These are phyloP conservation scores for Acipenser transmontanus DNA, from an alignment of 2,797 vertebrate species.

Conservation along the genomic window DNA sequence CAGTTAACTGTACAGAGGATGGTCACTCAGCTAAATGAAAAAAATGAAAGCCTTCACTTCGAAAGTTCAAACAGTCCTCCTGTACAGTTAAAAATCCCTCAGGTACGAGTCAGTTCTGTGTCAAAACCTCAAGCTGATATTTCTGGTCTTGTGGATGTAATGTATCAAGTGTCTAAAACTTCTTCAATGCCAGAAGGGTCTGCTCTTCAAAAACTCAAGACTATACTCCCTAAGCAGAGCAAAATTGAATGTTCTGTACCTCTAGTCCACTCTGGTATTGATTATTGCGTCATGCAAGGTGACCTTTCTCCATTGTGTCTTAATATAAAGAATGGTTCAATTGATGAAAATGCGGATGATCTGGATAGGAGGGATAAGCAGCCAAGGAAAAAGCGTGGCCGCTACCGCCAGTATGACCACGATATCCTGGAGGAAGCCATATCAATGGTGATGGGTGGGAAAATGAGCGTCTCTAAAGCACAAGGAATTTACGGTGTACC, in stretches of 20 bases:
- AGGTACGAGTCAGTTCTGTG: constrained; percentile 82
- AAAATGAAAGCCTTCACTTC: constrained; percentile 67
- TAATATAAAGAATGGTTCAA: constrained; percentile 82
- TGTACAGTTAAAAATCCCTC: constrained; percentile 93
- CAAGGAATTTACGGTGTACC: constrained; percentile 96
- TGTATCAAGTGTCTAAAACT: constrained; percentile 80
- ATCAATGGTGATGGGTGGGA: constrained; percentile 91
- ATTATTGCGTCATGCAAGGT: constrained; percentile 74
- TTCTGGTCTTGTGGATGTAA: constrained; percentile 75
- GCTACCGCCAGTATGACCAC: constrained; percentile 95
- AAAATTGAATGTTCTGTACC: constrained; percentile 75
- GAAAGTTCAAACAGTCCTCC: constrained; percentile 64
- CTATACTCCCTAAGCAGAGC: constrained; percentile 80
- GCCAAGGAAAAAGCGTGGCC: constrained; percentile 93
- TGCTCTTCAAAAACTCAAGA: constrained; percentile 80
- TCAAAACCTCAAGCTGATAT: constrained; percentile 76
- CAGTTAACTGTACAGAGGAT: constrained; percentile 83
- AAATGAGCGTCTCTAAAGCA: constrained; percentile 99
- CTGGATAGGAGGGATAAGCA: constrained; percentile 86
- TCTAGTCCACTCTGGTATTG: constrained; percentile 70
- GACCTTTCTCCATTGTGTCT: constrained; percentile 81
- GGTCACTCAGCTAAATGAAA: constrained; percentile 78
- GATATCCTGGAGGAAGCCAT: constrained; percentile 98
- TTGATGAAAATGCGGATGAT: constrained; percentile 70
- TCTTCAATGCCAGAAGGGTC: constrained; percentile 67